Evolutionary conservation across 2,888 invertebrate species (phyloP), one percentile per base, ranked within the genome.

Genomic region (Stenotaenia linearis): DNA sequence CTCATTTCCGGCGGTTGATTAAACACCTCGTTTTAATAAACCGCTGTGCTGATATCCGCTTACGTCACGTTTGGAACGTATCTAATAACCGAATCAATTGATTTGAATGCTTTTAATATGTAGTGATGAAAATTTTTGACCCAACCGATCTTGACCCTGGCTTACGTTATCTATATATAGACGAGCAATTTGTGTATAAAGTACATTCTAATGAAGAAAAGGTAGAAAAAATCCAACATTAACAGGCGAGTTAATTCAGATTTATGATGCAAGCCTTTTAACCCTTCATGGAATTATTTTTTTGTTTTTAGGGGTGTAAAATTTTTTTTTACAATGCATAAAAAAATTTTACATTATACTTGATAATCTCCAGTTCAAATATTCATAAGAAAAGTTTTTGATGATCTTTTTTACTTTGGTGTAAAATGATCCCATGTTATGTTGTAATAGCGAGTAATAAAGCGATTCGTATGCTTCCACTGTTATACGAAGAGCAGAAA

Each of bases 381-480:
- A 56, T 56, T 23, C 18, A 56, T 56, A 21, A 23, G 21, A 18
- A 56, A 40, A 40, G 40, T 40, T 40, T 40, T 40, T 40, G 40
- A 40, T 40, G 40, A 40, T 40, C 40, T 15, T 56, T 56, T 18
- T 56, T 56, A 21, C 23, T 40, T 7, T 40, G n/a, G 56, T 56
- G 56, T 56, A 7, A 56, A 56, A 56, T 56, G 56, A 56, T 56
- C 21, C 56, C 21, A 56, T 56, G 56, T 56, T 56, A n/a, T n/a
- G n/a, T n/a, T n/a, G 56, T 56, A 56, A 56, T 23, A 56, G 56
- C 56, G 56, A 56, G 56, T 56, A 56, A 56, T 56, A 56, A 56
- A 56, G 18, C 23, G 56, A 56, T 56, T 56, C 56, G 56, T 18
- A 56, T 56, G 56, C 56, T 23, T 10, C 23, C 18, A 21, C 23